phyloP scores from a whole-genome alignment of 2,888 invertebrate genomes.

The Dryadula phaetusa region DNA sequence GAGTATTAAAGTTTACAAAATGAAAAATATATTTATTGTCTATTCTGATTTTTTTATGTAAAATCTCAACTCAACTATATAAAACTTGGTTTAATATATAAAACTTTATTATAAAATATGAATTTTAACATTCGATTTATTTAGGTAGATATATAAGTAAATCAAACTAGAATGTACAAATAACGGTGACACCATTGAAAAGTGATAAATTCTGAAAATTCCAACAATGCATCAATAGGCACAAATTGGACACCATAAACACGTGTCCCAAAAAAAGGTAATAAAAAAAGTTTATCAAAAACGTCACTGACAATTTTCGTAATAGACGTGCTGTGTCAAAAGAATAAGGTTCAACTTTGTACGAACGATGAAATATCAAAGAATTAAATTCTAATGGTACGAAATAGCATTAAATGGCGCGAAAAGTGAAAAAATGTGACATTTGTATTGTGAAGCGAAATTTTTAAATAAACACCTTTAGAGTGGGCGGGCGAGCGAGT shows the following conservation, averaged over 20 bases:
- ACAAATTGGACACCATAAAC: constrained; percentile 78
- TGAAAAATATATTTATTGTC: too few species aligned
- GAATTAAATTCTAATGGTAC: constrained; percentile 58
- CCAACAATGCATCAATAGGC: constrained; percentile 70
- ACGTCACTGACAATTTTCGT: constrained; percentile 40
- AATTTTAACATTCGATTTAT: too few species aligned
- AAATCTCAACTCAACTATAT: too few species aligned
- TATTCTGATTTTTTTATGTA: too few species aligned
- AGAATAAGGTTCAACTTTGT: constrained; percentile 53
- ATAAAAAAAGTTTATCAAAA: constrained; percentile 47
- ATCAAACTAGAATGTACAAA: constrained; percentile 25
- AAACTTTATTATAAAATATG: too few species aligned
- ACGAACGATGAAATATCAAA: constrained; percentile 45
- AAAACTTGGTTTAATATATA: too few species aligned
- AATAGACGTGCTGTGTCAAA: constrained; percentile 37
- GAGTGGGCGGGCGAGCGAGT: constrained; percentile 81
- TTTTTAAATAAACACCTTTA: constrained; percentile 84
- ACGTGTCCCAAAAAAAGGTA: constrained; percentile 64
- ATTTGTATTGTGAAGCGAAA: constrained; percentile 73
- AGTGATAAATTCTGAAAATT: constrained; percentile 60
- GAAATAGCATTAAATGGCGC: constrained; percentile 82
- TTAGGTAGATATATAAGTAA: constrained; percentile 18
- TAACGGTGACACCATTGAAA: constrained; percentile 54
- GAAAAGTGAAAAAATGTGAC: constrained; percentile 77
- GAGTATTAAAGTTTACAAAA: too few species aligned